Evolutionary conservation across 2,888 invertebrate species (phyloP).

Genomic region (Choristoneura rosaceana): DNA sequence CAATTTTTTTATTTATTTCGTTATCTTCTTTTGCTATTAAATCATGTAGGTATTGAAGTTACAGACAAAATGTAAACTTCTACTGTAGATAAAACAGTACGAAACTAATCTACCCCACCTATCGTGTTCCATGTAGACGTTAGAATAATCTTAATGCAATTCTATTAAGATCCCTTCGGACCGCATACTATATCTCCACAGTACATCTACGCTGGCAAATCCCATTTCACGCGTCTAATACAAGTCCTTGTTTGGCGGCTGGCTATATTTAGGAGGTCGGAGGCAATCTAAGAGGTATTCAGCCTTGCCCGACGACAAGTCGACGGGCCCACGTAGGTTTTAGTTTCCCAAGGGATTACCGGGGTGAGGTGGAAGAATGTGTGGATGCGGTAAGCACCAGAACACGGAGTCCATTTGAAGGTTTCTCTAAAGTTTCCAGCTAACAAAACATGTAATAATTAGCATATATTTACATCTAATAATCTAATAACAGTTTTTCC

Average conservation of each 20-base stretch:
- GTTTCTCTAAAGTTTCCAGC: neutral
- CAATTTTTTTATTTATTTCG: too few relatives aligned
- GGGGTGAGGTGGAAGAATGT: conserved; percentile 47
- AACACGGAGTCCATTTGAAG: neutral
- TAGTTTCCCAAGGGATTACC: conserved; percentile 70
- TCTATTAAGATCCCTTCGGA: conserved; percentile 60
- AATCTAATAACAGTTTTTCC: neutral
- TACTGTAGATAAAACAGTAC: conserved; percentile 44
- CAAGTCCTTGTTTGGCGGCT: conserved; percentile 72
- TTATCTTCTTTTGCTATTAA: too few relatives aligned
- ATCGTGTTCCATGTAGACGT: conserved; percentile 54
- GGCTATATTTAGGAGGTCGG: conserved; percentile 77
- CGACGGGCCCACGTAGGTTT: conserved; percentile 71
- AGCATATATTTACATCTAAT: neutral
- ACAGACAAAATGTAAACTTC: neutral
- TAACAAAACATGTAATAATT: neutral
- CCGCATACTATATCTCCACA: conserved; percentile 50
- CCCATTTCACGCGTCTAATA: conserved; percentile 73
- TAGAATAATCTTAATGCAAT: conserved; percentile 60
- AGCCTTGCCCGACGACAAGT: conserved; percentile 71
- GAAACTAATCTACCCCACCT: conserved; percentile 45
- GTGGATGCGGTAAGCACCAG: conserved; percentile 15
- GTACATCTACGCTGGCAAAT: conserved; percentile 56
- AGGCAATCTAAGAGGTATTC: conserved; percentile 83
- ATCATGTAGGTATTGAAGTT: too few relatives aligned